Conservation (phyloP, 2,797 vertebrate species). For the Astyanax mexicanus region DNA sequence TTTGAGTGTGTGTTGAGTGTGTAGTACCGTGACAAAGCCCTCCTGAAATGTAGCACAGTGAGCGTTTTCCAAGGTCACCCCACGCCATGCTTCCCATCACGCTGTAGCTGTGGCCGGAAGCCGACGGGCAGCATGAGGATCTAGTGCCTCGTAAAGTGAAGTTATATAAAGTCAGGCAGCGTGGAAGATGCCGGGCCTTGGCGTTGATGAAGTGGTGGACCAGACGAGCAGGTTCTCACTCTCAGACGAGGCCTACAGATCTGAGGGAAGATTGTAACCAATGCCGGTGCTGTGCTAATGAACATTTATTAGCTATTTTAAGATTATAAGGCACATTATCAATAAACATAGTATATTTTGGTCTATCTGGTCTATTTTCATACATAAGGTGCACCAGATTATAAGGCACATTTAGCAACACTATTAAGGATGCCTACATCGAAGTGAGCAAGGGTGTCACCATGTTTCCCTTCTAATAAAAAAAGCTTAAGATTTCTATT, state of each 20-base stretch:
- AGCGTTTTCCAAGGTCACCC: conserved; percentile 63
- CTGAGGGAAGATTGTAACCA: not conserved
- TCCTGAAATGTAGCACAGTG: conserved; percentile 2
- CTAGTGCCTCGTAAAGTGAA: conserved; percentile 55
- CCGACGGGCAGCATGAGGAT: conserved; percentile 46
- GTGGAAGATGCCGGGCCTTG: conserved; percentile 44
- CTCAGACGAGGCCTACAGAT: conserved; percentile 1
- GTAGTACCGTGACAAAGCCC: conserved; percentile 22
- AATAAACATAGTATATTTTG: too few relatives aligned
- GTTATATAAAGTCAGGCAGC: conserved; percentile 59
- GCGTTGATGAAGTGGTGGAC: conserved; percentile 29
- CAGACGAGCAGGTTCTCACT: conserved; percentile 23
- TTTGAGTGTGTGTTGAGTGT: not conserved
- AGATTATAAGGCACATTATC: too few relatives aligned
- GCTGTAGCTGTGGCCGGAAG: conserved; percentile 32
- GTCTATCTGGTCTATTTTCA: too few relatives aligned
- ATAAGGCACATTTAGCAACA: too few relatives aligned
- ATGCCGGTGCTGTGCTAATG: too few relatives aligned
- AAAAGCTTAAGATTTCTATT: too few relatives aligned
- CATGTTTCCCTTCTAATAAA: too few relatives aligned
- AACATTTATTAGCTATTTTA: too few relatives aligned
- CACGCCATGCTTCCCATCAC: conserved; percentile 44
- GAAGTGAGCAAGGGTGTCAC: too few relatives aligned
- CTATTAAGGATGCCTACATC: too few relatives aligned
- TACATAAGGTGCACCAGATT: too few relatives aligned